Evolutionary conservation across 1,140 invertebrate species (phyloP), one percentile per base, ranked within the genome.

Genomic region (Harpegnathos saltator): DNA sequence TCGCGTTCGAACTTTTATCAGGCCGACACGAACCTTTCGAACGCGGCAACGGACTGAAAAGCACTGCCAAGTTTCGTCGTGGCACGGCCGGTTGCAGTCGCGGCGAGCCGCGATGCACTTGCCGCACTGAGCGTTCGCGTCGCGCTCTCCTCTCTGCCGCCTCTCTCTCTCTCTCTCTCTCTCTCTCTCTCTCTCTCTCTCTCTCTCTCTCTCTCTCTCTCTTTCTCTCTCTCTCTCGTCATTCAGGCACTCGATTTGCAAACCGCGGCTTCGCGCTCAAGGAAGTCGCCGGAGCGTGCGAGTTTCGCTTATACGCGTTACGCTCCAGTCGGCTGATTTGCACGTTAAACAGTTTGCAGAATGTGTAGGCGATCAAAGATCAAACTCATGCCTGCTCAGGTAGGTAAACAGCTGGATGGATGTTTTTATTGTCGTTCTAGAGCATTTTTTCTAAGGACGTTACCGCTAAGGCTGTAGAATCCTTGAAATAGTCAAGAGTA

Each of bases 231-330:
- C 15, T 19, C 68, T 3, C 52, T 74, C 24, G 29, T 82, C 71
- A 69, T 85, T 86, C 85, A 62, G 17, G n/a, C 73, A 71, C 74
- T 72, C 80, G 71, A 87, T 86, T 68, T 66, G 66, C 66, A 62
- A 86, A 68, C 50, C 54, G 54, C 54, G 56, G 58, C 71, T 50
- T 77, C 54, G 58, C 24, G 44, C 26, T 11, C 73, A 33, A 33
- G 29, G 17, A 56, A 78, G 62, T 78, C 75, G 69, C 3, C 22
- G 52, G 50, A 44, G 29, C 17, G 19, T 58, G 65, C 24, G 58
- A 58, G 33, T 26, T 71, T 48, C 24, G 3, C n/a, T 44, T 71
- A 26, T 59, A 3, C 75, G 29, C 19, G n/a, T 56, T 33, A 56
- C 68, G n/a, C 29, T 15, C 2, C 63, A 44, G 38, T 58, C 7